These are phyloP conservation scores for Trematocara variabile DNA, from an alignment of 2,113 vertebrate genomes.

Conservation along the genomic window DNA sequence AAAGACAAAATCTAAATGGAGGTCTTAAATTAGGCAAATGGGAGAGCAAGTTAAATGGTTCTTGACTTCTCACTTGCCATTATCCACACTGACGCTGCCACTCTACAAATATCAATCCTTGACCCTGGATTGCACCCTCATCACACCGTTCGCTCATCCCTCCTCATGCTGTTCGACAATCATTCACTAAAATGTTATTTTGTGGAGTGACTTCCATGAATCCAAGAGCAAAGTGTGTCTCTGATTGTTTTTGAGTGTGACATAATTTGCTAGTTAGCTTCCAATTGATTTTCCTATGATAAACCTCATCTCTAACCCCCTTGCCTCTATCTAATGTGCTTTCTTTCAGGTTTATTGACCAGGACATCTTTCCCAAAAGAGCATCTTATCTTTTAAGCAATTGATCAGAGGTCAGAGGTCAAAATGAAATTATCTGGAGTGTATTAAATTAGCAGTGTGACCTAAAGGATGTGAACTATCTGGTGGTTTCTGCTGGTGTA, in stretches of 20 bases:
- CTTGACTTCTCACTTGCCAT: conserved; percentile 47
- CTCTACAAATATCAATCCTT: conserved; percentile 48
- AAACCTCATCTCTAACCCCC: background rate
- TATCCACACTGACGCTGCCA: conserved; percentile 37
- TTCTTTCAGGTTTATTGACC: conserved; percentile 31
- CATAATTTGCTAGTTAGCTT: background rate
- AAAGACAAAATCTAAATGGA: conserved; percentile 64
- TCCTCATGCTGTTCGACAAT: background rate
- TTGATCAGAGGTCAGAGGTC: conserved; percentile 37
- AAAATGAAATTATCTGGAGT: background rate
- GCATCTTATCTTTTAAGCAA: conserved; percentile 2
- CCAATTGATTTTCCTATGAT: background rate
- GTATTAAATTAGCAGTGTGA: conserved; percentile 23
- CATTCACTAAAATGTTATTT: background rate
- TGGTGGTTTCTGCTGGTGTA: background rate
- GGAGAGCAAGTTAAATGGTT: conserved; percentile 54
- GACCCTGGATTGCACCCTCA: conserved; percentile 33
- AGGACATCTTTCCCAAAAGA: conserved; percentile 1
- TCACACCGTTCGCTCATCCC: conserved; percentile 1
- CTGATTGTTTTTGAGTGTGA: background rate
- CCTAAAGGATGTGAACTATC: conserved; percentile 6
- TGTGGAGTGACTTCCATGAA: background rate
- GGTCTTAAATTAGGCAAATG: conserved; percentile 47
- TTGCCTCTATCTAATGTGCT: background rate
- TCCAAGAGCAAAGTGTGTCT: background rate